Evolutionary conservation across 2,797 vertebrate species (phyloP).

Genomic region (Labeo calbasu): DNA sequence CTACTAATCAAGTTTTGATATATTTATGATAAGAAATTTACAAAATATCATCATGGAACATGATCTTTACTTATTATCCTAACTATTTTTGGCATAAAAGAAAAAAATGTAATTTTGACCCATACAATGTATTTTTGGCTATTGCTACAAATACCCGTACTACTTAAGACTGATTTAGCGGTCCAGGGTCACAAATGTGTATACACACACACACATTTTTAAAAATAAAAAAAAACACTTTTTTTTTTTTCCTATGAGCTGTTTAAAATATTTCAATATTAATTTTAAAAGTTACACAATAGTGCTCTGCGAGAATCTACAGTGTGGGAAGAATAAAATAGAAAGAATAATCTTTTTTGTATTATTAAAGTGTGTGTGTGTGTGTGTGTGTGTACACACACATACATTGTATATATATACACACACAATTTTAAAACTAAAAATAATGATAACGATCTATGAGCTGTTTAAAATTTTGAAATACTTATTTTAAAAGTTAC

Average conservation of each 20-base stretch:
- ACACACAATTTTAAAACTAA: background rate
- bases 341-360: background rate
- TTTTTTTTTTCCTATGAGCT: background rate
- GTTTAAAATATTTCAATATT: background rate
- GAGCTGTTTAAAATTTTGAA: background rate
- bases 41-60: too few species aligned
- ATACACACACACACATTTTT: background rate
- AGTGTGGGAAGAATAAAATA: background rate
- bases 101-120: too few species aligned
- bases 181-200: too few species aligned
- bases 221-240: background rate
- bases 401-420: background rate
- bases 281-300: background rate
- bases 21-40: too few species aligned
- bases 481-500: background rate
- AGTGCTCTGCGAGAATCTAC: background rate
- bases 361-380: too few species aligned
- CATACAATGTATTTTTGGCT: too few species aligned
- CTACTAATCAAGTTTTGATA: too few species aligned
- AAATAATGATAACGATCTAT: background rate
- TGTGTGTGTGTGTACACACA: background rate
- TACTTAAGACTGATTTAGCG: too few species aligned
- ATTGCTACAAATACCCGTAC: too few species aligned
- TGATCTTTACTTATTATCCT: too few species aligned
- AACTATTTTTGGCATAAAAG: too few species aligned